Base-by-base conservation (phyloP, 2,113 vertebrate genomes). In the Halichoeres trimaculatus region DNA sequence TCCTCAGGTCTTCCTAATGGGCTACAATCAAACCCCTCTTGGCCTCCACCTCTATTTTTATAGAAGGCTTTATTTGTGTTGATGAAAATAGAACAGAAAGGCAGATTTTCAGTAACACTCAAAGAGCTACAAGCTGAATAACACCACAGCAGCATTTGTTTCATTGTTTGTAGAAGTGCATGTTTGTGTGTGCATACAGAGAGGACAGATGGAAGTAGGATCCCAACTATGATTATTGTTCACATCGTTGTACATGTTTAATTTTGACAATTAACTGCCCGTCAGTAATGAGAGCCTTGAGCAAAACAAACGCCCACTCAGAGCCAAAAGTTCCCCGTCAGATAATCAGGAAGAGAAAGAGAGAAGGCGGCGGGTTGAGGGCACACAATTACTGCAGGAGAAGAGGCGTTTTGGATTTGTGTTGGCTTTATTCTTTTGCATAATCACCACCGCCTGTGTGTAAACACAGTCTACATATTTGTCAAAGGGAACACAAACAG, bases 401-500 rank as follows among this genome's bases (percentile, higher is more conserved):
- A 78, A 35, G 70, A 90, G 76, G 72, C 53, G 62, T 83, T 81
- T 81, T 70, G 50, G 61, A 68, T 51, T 57, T 13, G 51, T 61
- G 76, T 76, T 79, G 79, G 70, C 55, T 53, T 70, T 61, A 70
- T 84, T 34, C 73, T 86, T 81, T 41, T 61, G 66, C 68, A 74
- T 83, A 79, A 89, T 84, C 69, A 81, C 74, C 77, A 19, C 13
- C 20, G 48, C 26, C n/a, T 74, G 73, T 64, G 70, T 75, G 57
- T 4, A 30, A 54, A 70, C 66, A 75, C 53, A 62, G 62, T 43
- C 77, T 69, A 78, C 74, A 72, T 76, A 82, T 82, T 81, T 84
- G 65, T 65, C 35, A 59, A 78, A 63, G 43, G 65, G 52, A 84
- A 30, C 81, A 80, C 79, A 90, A 86, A 86, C 71, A 78, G 6